Conservation (phyloP, 2,888 invertebrate genomes). For the Ethmia dodecea region DNA sequence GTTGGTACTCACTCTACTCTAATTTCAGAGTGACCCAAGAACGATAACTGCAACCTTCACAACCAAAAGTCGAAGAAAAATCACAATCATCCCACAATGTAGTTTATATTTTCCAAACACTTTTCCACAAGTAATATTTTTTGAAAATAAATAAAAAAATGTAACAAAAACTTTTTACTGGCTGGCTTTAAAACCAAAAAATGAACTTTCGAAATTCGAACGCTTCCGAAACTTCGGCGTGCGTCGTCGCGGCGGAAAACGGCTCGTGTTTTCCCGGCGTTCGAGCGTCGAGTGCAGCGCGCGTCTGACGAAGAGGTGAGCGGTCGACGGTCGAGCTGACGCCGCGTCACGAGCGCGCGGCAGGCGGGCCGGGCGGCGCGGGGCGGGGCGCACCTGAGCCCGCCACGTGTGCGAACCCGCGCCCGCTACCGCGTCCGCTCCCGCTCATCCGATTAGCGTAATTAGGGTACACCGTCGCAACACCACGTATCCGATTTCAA, state of each 20-base stretch:
- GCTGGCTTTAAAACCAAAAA: conserved; percentile 1
- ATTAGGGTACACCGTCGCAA: conserved; percentile 44
- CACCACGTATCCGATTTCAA: conserved; percentile 51
- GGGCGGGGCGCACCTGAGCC: conserved; percentile 64
- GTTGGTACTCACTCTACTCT: conserved; percentile 54
- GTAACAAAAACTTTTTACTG: conserved; percentile 17
- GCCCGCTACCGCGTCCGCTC: conserved; percentile 44
- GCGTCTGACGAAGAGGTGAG: conserved; percentile 64
- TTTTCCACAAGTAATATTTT: conserved; percentile 26
- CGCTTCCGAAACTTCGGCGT: conserved; percentile 56
- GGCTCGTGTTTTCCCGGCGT: conserved; percentile 73
- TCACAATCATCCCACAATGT: conserved; percentile 73
- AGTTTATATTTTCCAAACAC: conserved; percentile 39
- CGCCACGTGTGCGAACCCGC: conserved; percentile 44
- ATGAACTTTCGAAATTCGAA: conserved; percentile 35
- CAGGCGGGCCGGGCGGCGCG: conserved; percentile 57
- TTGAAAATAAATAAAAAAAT: conserved; percentile 16
- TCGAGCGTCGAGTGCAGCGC: conserved; percentile 73
- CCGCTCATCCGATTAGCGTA: conserved; percentile 40
- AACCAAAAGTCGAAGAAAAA: conserved; percentile 35
- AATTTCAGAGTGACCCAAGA: conserved; percentile 37
- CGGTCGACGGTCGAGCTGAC: conserved; percentile 38
- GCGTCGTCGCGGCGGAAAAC: conserved; percentile 64
- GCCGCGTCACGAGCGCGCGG: conserved; percentile 40
- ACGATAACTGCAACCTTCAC: conserved; percentile 32